These are phyloP conservation scores for Poliocrania exsul DNA, from an alignment of 2,797 vertebrate genomes.

Conservation along the genomic window DNA sequence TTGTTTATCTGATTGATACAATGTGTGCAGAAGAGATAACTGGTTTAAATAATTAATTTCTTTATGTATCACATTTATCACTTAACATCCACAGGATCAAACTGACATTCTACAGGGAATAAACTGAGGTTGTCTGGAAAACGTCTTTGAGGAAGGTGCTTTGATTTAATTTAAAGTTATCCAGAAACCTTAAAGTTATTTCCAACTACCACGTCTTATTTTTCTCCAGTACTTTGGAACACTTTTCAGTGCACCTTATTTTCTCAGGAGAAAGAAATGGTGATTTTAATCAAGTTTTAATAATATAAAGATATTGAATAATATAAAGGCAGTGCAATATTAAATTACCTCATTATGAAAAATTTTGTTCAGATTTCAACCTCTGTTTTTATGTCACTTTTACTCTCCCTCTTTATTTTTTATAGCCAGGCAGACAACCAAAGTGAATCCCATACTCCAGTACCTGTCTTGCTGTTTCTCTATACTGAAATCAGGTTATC, in stretches of 20 bases:
- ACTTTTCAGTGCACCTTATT: background rate
- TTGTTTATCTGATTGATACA: background rate
- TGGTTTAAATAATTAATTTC: fast-evolving
- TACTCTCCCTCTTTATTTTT: background rate
- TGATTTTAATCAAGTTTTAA: background rate
- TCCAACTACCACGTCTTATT: background rate
- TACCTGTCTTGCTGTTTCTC: background rate
- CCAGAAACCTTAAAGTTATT: background rate
- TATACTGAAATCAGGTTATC: background rate
- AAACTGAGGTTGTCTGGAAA: background rate
- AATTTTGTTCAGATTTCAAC: background rate
- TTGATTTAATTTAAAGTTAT: background rate
- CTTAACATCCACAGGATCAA: background rate
- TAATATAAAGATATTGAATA: background rate
- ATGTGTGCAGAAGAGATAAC: background rate
- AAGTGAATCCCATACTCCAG: background rate
- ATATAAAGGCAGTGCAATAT: background rate
- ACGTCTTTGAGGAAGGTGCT: background rate
- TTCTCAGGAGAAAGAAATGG: background rate
- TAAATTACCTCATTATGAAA: background rate
- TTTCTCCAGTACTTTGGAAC: background rate
- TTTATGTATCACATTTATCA: background rate
- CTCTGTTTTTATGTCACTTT: background rate
- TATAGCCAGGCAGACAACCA: background rate
- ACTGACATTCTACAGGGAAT: background rate